Evolutionary conservation across 2,888 invertebrate species (phyloP).

Genomic region (Aplocera efformata): DNA sequence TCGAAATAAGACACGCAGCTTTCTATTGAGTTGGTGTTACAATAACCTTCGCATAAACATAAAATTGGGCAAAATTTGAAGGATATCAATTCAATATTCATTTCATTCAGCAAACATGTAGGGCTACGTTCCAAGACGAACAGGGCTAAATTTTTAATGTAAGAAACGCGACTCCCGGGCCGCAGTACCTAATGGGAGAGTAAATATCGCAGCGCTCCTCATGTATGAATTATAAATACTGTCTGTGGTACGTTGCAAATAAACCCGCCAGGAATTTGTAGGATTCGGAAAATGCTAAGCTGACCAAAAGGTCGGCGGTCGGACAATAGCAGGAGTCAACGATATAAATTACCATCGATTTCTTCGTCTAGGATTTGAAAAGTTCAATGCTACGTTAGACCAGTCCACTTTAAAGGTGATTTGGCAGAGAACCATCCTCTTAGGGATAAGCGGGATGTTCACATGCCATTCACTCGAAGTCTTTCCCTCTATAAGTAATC

Average conservation of each 20-base stretch:
- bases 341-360: conserved; percentile 20
- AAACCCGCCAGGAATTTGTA: conserved; percentile 16
- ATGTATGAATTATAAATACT: conserved; percentile 71
- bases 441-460: conserved; percentile 4
- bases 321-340: conserved; percentile 16
- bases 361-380: conserved; percentile 11
- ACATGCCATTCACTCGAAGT: conserved; percentile 5
- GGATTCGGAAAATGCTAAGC: conserved; percentile 22
- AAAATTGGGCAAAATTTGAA: too few species aligned
- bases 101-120: conserved; percentile 21
- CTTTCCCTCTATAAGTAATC: neutral
- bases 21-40: too few species aligned
- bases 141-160: conserved; percentile 66
- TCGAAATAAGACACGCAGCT: too few species aligned
- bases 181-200: conserved; percentile 61
- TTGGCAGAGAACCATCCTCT: conserved; percentile 6
- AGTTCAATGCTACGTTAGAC: conserved; percentile 8
- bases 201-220: conserved; percentile 72
- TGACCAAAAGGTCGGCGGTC: conserved; percentile 14
- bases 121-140: conserved; percentile 37
- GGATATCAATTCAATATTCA: conserved; percentile 8
- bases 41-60: too few species aligned
- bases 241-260: conserved; percentile 49
- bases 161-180: conserved; percentile 61
- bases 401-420: conserved; percentile 12